Base-by-base conservation (phyloP, 2,888 invertebrate genomes). In the Drosophila prostipennis region DNA sequence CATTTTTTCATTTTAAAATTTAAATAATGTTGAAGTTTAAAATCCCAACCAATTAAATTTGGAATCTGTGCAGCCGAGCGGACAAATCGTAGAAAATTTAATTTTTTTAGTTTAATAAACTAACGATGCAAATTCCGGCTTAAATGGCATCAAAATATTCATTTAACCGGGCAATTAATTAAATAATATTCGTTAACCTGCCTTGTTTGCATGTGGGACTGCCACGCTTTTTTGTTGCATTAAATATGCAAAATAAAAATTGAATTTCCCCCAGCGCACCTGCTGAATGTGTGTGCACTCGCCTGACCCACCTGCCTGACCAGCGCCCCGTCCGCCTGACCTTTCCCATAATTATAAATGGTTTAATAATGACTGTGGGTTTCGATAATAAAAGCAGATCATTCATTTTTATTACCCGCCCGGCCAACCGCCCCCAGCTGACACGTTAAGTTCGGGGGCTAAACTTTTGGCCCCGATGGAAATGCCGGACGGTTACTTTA, bases 361-460 rank as follows among this genome's bases (percentile, higher is more conserved):
- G 76, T 76, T 88, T 88, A 82, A 82, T 86, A 84, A 84, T 84
- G 88, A 84, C 87, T 88, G 59, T 88, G 84, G 63, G 83, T 80
- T 86, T 86, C 86, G 77, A 86, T 84, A 86, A 88, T 86, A 86
- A 80, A 79, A 77, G 84, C 86, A 76, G 77, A 87, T 84, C 88
- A 88, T 84, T 84, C 86, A 88, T 84, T 84, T 88, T 88, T 88
- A 84, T 86, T 85, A 79, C 64, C 68, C 69, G 37, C 26, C 56
- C 34, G 23, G 8, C 6, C 13, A 34, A 5, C 6, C 32, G 4
- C 14, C 40, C 49, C 39, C 84, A 71, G 61, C 79, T 77, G 70
- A 76, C 74, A 69, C 74, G 63, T 74, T 58, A 56, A 65, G 70
- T 65, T 68, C 60, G 65, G 48, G 72, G 63, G 72, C 71, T 52